Evolutionary conservation across 2,888 invertebrate genomes (phyloP), one percentile per base, ranked within the genome.

Genomic region (Pristionchus maxplancki): DNA sequence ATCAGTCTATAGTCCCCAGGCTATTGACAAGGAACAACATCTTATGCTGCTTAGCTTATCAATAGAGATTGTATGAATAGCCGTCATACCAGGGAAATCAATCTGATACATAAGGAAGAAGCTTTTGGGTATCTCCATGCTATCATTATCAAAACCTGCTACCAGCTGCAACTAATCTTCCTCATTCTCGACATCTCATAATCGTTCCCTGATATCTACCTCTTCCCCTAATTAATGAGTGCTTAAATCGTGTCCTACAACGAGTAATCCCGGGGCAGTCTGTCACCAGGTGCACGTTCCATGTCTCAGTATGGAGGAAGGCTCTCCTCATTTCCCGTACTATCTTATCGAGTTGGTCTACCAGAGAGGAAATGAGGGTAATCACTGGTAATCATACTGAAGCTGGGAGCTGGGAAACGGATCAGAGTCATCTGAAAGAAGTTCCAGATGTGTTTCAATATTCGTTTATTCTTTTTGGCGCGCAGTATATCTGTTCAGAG

Each of bases 171-270:
- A 2, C 31, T 13, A 64, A 64, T 64, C 28, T 64, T 64, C 64
- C 31, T 58, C 58, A 58, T 58, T 58, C 58, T 64, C 64, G 58
- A 58, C 9, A 58, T 58, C 58, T 58, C n/a, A 58, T 58, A n/a
- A 58, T 58, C 58, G 8, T 24, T 58, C 53, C 4, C 71, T 74
- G 71, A 74, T 74, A 74, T 40, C 71, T 74, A 28, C 40, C 2
- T 58, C 58, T 58, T 58, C 58, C 71, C 24, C 71, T 24, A 74
- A 74, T 74, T 74, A 74, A 74, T 74, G 40, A 74, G 71, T 37
- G 40, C 71, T 74, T 40, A 74, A 40, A 74, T 74, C 71, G 71
- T 74, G 71, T 74, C 40, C 37, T 24, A 74, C 71, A 74, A 31
- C 64, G 17, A 64, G 71, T 74, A 74, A 74, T 74, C 71, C 81